A percentile compares a stretch with the other conserved stretches of the same genome.
Conservation (phyloP, 2,797 vertebrate species). For the Pantherophis vulpinus region DNA sequence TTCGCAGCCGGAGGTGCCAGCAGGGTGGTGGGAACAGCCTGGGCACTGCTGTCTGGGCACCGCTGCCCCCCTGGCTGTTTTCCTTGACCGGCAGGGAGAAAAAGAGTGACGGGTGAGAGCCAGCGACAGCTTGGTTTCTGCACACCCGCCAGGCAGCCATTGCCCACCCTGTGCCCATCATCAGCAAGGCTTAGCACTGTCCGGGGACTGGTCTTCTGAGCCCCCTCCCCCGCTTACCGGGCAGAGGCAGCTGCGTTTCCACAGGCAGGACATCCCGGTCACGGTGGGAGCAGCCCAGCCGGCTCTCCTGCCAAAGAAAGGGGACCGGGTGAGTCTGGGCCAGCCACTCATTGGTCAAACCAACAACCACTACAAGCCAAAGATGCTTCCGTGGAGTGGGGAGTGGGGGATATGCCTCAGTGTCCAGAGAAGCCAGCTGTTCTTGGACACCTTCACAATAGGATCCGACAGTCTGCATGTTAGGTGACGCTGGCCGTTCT, state of each 20-base stretch:
- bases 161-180: not conserved
- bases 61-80: not conserved
- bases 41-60: rapidly evolving
- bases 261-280: not conserved
- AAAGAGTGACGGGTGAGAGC: too few relatives aligned
- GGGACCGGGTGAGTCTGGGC: not conserved
- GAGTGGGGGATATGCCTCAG: not conserved
- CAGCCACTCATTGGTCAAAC: not conserved
- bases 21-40: not conserved
- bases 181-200: not conserved
- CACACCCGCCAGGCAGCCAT: not conserved
- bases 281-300: not conserved
- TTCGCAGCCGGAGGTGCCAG: not conserved
- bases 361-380: not conserved
- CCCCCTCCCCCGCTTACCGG: not conserved
- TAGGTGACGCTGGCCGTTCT: too few relatives aligned
- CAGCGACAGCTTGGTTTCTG: too few relatives aligned
- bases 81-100: not conserved
- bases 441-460: not conserved
- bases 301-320: not conserved
- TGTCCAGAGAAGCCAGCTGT: not conserved
- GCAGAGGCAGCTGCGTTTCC: not conserved
- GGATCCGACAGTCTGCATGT: not conserved
- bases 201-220: not conserved
- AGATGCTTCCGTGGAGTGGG: not conserved